Percentiles rank a stretch among this genome's conserved stretches.
These are phyloP conservation scores for Pachyseris speciosa DNA, from an alignment of 64 coral and sea anemone species.

Conservation along the genomic window DNA sequence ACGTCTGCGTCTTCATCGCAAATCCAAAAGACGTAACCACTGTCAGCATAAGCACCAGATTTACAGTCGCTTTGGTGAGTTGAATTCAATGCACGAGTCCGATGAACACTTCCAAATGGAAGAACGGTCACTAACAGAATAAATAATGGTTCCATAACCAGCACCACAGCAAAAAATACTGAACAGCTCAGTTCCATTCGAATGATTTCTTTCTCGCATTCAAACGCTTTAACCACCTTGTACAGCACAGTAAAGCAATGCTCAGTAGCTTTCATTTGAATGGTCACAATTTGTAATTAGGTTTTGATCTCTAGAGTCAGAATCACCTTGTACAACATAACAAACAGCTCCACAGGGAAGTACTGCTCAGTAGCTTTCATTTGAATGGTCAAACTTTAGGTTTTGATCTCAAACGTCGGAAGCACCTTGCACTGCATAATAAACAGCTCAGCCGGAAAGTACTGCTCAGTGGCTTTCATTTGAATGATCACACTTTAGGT, in stretches of 20 bases:
- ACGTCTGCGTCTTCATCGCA: slow-evolving; percentile 52
- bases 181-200: too few species aligned
- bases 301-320: background rate
- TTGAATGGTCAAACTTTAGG: background rate
- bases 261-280: background rate
- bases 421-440: background rate
- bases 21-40: slow-evolving; percentile 17
- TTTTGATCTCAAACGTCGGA: background rate
- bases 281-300: background rate
- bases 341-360: background rate
- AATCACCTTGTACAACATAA: background rate
- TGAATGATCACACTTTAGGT: too few species aligned
- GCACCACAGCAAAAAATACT: background rate
- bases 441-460: too few species aligned
- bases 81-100: too few species aligned
- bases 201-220: too few species aligned
- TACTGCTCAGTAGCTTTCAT: too few species aligned
- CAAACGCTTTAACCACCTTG: too few species aligned
- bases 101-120: too few species aligned
- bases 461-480: too few species aligned
- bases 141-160: too few species aligned
- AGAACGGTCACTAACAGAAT: too few species aligned
- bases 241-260: background rate
- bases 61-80: slow-evolving; percentile 89
- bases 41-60: slow-evolving; percentile 47